Base-by-base conservation (phyloP, 2,113 vertebrate species). In the Xiphophorus maculatus region DNA sequence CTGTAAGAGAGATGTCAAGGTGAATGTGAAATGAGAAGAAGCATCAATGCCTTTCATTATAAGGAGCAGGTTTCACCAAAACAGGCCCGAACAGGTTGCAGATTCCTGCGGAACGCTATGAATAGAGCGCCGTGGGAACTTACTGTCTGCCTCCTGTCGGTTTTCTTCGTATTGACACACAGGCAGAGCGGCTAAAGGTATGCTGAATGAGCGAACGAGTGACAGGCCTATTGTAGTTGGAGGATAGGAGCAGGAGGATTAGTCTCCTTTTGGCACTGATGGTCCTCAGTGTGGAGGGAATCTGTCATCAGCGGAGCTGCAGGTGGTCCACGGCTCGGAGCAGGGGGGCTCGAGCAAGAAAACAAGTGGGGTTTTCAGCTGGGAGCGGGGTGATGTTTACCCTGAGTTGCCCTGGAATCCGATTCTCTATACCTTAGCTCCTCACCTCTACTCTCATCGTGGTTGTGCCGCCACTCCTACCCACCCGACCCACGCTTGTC, bases 91-190 rank as follows among this genome's bases (percentile, higher is more conserved):
- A 91, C 92, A 93, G 90, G 91, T 90, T 81, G 68, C 76, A 89
- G 89, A 93, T 93, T 92, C 92, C 86, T 69, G 68, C 64, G 60
- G 79, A 66, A 78, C 58, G 77, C 90, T 86, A 86, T 90, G 91
- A 92, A 92, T 90, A 91, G 89, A 86, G 83, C 28, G 82, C 73
- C 80, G 87, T 92, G 92, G 90, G 90, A 92, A 92, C 78, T 67
- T 61, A 42, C 78, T 71, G 80, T 80, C 84, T 69, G 81, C 82
- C 82, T 79, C 83, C 82, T 81, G 85, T 78, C 75, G 67, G 80
- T 84, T 85, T 32, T 13, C 79, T 66, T 4, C 15, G 67, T 83
- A 88, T 80, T 80, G 88, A 90, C 90, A 82, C 81, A 69, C 82
- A 8, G 82, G 87, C 81, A 51, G 84, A 74, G 80, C 69, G 1